These are phyloP conservation scores for Brachyopa scutellaris DNA, from an alignment of 2,888 invertebrate species.

Conservation along the genomic window DNA sequence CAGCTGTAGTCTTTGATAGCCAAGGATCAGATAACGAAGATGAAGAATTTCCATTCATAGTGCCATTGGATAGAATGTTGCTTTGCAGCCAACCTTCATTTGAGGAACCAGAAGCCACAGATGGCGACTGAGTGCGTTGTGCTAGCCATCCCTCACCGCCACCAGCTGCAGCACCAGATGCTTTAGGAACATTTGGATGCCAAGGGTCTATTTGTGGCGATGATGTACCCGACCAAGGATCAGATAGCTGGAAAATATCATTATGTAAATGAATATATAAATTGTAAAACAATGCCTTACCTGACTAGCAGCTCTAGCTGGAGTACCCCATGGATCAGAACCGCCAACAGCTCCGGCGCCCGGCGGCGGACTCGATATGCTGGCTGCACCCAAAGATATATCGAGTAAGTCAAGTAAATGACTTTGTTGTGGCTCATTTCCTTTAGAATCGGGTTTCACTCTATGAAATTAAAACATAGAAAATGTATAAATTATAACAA, in stretches of 20 bases:
- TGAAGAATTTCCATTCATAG: conserved; percentile 75
- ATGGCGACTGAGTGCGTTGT: conserved; percentile 80
- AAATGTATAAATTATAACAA: neutral
- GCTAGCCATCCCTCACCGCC: conserved; percentile 77
- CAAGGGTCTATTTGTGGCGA: conserved; percentile 81
- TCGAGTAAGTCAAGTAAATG: conserved; percentile 93
- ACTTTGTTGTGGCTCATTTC: conserved; percentile 83
- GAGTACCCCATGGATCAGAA: conserved; percentile 90
- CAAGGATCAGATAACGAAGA: conserved; percentile 77
- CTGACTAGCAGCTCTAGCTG: conserved; percentile 83
- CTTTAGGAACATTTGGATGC: conserved; percentile 77
- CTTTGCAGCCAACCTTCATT: conserved; percentile 81
- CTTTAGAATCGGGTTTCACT: conserved; percentile 74
- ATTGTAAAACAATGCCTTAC: conserved; percentile 77
- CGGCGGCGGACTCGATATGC: conserved; percentile 82
- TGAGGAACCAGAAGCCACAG: conserved; percentile 81
- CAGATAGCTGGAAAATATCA: conserved; percentile 75
- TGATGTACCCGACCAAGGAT: conserved; percentile 81
- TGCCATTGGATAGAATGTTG: conserved; percentile 70
- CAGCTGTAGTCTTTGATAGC: conserved; percentile 76
- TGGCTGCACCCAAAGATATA: conserved; percentile 87
- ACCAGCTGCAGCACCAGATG: conserved; percentile 76
- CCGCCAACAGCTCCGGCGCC: conserved; percentile 78
- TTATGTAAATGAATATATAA: no score
- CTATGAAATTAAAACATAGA: conserved; percentile 19